Conservation (phyloP, 2,797 vertebrate species). For the Sebastes aleutianus region DNA sequence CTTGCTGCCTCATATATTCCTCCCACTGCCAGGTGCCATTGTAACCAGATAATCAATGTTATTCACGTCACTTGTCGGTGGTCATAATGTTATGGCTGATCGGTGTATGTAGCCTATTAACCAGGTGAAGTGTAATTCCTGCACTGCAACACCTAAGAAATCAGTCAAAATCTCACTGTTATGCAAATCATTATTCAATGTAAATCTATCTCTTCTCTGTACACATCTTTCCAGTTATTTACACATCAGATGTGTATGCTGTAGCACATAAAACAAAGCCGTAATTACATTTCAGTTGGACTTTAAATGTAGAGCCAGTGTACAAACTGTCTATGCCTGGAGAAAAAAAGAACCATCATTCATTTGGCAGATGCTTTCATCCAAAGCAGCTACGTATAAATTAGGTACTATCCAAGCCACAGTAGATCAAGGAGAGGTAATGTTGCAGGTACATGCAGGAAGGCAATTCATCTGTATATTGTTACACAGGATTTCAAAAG, state of each 20-base stretch:
- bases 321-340: background rate
- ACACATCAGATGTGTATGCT: background rate
- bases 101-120: too few species aligned
- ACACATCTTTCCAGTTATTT: background rate
- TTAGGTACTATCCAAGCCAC: background rate
- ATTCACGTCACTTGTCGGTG: accelerated
- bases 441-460: background rate
- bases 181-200: too few species aligned
- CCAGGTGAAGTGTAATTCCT: background rate
- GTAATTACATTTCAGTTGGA: background rate
- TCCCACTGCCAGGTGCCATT: too few species aligned
- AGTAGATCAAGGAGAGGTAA: background rate
- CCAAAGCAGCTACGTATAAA: background rate
- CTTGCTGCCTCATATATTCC: too few species aligned
- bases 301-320: background rate
- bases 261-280: background rate
- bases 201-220: background rate
- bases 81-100: too few species aligned
- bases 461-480: background rate
- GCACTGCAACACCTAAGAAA: background rate
- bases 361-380: background rate
- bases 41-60: too few species aligned
- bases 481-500: background rate
- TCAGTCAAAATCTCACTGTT: too few species aligned
- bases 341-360: background rate